Evolutionary conservation across 1,140 invertebrate genomes (phyloP).

Genomic region (Euura lappo): DNA sequence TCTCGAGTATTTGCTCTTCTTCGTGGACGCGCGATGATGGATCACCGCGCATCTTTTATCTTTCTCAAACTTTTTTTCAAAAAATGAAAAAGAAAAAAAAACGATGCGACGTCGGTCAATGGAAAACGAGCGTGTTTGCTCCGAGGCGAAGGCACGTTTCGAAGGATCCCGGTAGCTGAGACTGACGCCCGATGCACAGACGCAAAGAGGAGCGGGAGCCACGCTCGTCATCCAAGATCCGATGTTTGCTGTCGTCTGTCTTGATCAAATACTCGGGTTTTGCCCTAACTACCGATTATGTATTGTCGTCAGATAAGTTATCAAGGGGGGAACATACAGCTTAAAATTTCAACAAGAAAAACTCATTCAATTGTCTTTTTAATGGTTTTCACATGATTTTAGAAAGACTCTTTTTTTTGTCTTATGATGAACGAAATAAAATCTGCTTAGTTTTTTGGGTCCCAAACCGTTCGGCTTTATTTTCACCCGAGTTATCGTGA

Average conservation of each 20-base stretch:
- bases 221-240: neutral
- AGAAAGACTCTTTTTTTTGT: too few species aligned
- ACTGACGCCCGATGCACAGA: neutral
- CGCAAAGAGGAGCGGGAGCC: neutral
- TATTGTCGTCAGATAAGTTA: neutral
- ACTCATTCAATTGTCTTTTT: too few species aligned
- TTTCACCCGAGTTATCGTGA: too few species aligned
- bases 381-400: too few species aligned
- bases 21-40: neutral
- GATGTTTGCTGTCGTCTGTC: neutral
- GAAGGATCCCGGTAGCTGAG: neutral
- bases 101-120: too few species aligned
- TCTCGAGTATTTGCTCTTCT: conserved; percentile 1
- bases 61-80: too few species aligned
- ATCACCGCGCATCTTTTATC: neutral
- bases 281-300: neutral
- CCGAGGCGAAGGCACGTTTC: neutral
- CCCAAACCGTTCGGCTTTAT: too few species aligned
- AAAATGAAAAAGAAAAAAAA: too few species aligned
- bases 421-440: too few species aligned
- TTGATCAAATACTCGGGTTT: neutral
- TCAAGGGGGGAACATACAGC: too few species aligned
- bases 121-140: neutral
- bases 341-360: too few species aligned
- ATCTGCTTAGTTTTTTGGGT: too few species aligned